phyloP scores from a whole-genome alignment of 2,797 vertebrate species.

The Tachyglossus aculeatus region DNA sequence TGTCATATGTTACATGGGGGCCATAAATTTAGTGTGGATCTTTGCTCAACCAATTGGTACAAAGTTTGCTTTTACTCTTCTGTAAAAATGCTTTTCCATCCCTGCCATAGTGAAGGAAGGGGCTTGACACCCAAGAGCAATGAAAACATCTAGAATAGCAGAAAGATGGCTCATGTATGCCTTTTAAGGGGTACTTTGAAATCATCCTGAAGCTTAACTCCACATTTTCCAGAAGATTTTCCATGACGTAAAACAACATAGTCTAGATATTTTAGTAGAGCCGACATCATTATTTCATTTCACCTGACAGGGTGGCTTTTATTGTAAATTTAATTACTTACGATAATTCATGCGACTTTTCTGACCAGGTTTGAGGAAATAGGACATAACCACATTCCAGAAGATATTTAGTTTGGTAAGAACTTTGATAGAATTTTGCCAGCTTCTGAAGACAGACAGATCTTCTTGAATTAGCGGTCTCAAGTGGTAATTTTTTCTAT shows the following conservation, averaged over 20 bases:
- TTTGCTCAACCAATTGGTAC: too few relatives aligned
- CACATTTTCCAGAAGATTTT: constrained; percentile 25
- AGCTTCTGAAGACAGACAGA: background rate
- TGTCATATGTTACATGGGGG: too few relatives aligned
- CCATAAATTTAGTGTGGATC: too few relatives aligned
- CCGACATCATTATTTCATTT: constrained; percentile 27
- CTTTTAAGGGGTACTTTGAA: background rate
- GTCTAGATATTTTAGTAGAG: constrained; percentile 25
- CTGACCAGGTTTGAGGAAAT: background rate
- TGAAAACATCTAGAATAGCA: background rate
- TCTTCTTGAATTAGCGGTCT: too few relatives aligned
- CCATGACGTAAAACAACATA: constrained; percentile 5
- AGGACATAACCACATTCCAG: background rate
- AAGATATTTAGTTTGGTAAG: background rate
- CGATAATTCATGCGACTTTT: background rate
- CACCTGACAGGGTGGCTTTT: background rate
- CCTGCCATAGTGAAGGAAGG: too few relatives aligned
- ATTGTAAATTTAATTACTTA: background rate
- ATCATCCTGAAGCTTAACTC: constrained; percentile 2
- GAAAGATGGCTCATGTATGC: background rate
- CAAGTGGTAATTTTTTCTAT: too few relatives aligned
- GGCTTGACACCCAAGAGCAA: background rate
- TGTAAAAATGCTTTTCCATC: too few relatives aligned
- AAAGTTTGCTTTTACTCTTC: too few relatives aligned
- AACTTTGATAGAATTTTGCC: too few relatives aligned